phyloP scores from a whole-genome alignment of 2,888 invertebrate genomes.

The Pandemis corylana region DNA sequence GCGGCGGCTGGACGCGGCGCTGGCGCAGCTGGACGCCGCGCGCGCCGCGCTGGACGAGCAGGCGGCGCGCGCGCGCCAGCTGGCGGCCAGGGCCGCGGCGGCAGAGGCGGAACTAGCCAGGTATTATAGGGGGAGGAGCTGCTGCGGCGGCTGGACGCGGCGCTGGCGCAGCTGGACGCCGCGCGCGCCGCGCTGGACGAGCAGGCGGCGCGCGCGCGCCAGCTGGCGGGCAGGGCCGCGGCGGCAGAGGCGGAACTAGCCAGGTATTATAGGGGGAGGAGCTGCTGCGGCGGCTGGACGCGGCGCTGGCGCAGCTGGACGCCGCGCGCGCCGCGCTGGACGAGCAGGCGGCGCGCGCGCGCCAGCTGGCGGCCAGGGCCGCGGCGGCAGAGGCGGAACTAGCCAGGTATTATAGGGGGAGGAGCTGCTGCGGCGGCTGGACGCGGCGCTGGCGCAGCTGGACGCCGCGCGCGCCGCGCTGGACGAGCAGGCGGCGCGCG shows the following conservation, averaged over 20 bases:
- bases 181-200: slow-evolving; percentile 40
- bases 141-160: slow-evolving; percentile 43
- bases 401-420: no score
- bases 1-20: slow-evolving; percentile 46
- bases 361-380: slow-evolving; percentile 30
- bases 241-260: slow-evolving; percentile 1
- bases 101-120: slow-evolving; percentile 4
- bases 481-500: slow-evolving; percentile 37
- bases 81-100: slow-evolving; percentile 27
- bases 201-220: slow-evolving; percentile 39
- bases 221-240: slow-evolving; percentile 30
- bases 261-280: slow-evolving; percentile 85
- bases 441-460: slow-evolving; percentile 48
- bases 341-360: slow-evolving; percentile 36
- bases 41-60: slow-evolving; percentile 40
- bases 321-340: slow-evolving; percentile 44
- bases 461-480: slow-evolving; percentile 43
- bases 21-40: slow-evolving; percentile 47
- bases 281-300: slow-evolving; percentile 54
- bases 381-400: slow-evolving; percentile 13
- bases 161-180: slow-evolving; percentile 49
- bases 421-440: slow-evolving; percentile 58
- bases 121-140: slow-evolving; percentile 85
- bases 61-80: slow-evolving; percentile 38
- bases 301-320: slow-evolving; percentile 48